phyloP scores from a whole-genome alignment of 2,113 vertebrate species.

The Tricholaema leucomelas region DNA sequence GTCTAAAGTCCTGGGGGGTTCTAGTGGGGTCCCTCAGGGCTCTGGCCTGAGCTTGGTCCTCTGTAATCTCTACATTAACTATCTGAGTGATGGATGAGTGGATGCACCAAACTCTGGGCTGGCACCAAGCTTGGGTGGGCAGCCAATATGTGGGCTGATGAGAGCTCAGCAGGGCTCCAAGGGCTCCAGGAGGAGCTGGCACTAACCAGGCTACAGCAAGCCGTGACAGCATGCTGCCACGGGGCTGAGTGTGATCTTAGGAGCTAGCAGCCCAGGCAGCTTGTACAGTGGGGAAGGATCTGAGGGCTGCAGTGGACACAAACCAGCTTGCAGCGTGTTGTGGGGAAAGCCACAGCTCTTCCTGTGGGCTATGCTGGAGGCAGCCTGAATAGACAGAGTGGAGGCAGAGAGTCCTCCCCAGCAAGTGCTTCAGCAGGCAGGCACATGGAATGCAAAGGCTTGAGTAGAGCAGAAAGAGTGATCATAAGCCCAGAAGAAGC shows the following conservation, averaged over 20 bases:
- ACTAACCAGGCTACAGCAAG: not conserved
- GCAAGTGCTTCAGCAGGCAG: not conserved
- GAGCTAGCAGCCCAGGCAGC: not conserved
- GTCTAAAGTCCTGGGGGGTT: not conserved
- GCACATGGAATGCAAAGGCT: not conserved
- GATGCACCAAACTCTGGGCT: not conserved
- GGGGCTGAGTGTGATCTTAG: not conserved
- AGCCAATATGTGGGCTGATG: accelerated
- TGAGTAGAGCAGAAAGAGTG: not conserved
- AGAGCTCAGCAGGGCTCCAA: not conserved
- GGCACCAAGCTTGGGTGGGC: not conserved
- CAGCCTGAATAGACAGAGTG: not conserved
- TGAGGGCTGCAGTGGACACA: not conserved
- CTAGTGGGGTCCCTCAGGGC: not conserved
- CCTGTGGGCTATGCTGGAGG: not conserved
- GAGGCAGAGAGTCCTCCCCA: not conserved
- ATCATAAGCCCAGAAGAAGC: not conserved
- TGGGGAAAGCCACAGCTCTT: not conserved
- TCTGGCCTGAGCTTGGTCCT: not conserved
- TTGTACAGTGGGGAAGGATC: not conserved
- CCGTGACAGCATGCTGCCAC: not conserved
- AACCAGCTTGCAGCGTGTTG: not conserved
- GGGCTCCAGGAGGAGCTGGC: not conserved
- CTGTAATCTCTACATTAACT: not conserved
- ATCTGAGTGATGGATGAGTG: accelerated